phyloP scores from a whole-genome alignment of 2,797 vertebrate species.

The Bufotes viridis region DNA sequence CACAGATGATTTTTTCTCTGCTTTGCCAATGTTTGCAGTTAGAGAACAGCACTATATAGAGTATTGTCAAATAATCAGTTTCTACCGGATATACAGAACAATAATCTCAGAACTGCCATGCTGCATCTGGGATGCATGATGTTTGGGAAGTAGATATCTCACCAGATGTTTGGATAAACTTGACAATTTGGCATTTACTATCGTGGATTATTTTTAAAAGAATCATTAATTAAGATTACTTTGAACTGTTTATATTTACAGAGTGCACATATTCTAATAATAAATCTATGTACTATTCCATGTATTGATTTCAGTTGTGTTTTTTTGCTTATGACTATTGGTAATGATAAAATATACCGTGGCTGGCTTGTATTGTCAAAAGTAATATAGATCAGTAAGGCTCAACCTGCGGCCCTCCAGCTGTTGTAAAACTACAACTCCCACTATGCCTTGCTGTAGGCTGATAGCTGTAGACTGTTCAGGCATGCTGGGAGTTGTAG shows the following conservation, averaged over 20 bases:
- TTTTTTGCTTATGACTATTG: constrained; percentile 28
- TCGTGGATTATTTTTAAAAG: neutral
- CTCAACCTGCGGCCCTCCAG: too few species aligned
- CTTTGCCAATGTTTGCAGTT: too few species aligned
- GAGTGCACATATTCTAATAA: constrained; percentile 20
- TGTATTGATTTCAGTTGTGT: constrained; percentile 38
- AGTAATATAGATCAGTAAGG: constrained; percentile 22
- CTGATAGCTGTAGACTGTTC: too few species aligned
- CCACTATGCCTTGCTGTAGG: too few species aligned
- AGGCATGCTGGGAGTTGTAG: too few species aligned
- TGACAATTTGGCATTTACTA: too few species aligned
- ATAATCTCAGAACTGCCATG: neutral
- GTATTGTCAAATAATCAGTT: too few species aligned
- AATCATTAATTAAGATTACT: constrained; percentile 6
- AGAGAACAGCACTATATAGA: too few species aligned
- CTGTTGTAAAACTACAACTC: too few species aligned
- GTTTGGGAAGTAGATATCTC: neutral
- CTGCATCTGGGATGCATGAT: neutral
- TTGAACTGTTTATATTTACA: constrained; percentile 19
- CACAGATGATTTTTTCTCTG: too few species aligned
- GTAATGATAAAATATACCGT: constrained; percentile 30
- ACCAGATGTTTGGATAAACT: neutral
- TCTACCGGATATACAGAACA: too few species aligned
- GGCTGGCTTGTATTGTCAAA: constrained; percentile 10
- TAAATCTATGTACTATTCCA: constrained; percentile 15